These are phyloP conservation scores for Cathartes aura DNA, from an alignment of 2,113 vertebrate genomes.

Conservation along the genomic window DNA sequence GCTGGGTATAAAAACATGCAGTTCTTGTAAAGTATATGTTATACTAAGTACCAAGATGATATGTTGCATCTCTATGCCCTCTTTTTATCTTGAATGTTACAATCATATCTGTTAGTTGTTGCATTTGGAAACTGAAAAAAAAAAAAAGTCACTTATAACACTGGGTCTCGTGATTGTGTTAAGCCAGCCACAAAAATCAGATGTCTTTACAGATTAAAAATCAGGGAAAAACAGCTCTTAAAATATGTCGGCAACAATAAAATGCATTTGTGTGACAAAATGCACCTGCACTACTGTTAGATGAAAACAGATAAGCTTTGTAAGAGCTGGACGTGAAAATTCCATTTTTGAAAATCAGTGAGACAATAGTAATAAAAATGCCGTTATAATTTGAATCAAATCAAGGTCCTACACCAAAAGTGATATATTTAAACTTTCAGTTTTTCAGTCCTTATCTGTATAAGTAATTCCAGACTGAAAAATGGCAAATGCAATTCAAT, in stretches of 20 bases:
- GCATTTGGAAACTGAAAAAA: not conserved
- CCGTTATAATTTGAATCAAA: not conserved
- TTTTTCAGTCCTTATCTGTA: not conserved
- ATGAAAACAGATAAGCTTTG: not conserved
- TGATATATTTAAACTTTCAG: not conserved
- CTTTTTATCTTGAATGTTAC: not conserved
- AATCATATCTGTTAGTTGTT: not conserved
- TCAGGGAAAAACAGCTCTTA: not conserved
- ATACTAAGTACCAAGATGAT: not conserved
- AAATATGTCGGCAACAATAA: not conserved
- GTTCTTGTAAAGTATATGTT: slow-evolving; percentile 8
- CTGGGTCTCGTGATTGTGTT: not conserved
- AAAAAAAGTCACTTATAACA: not conserved
- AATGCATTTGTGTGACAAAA: slow-evolving; percentile 6
- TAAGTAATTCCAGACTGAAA: not conserved
- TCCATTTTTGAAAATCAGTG: not conserved
- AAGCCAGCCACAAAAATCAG: not conserved
- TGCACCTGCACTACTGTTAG: not conserved
- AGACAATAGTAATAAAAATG: not conserved
- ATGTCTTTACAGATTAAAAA: not conserved
- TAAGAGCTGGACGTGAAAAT: not conserved
- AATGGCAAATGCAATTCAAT: not conserved
- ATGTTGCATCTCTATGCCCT: not conserved
- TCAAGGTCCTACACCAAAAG: not conserved
- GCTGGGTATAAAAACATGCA: not conserved